Evolutionary conservation across 2,888 invertebrate genomes (phyloP).

Genomic region (Griposia aprilina): DNA sequence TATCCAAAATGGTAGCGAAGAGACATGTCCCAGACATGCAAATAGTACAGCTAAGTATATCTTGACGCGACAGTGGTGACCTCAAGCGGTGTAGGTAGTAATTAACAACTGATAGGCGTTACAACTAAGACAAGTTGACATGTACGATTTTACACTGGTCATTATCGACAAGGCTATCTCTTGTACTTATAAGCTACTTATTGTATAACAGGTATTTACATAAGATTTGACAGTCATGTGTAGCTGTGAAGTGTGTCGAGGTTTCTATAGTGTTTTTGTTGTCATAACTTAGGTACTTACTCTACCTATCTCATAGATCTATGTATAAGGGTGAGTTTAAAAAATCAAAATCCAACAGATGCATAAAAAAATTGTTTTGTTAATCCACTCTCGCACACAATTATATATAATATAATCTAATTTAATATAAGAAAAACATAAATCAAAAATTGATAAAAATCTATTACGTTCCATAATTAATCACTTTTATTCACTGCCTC

Average conservation of each 20-base stretch:
- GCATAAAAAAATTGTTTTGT: no score
- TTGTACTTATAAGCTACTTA: conserved; percentile 25
- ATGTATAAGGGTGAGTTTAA: neutral
- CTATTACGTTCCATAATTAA: conserved; percentile 35
- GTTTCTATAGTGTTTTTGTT: conserved; percentile 1
- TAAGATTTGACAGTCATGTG: conserved; percentile 63
- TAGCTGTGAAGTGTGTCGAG: conserved; percentile 48
- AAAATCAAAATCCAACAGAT: neutral
- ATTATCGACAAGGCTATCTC: conserved; percentile 70
- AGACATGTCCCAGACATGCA: conserved; percentile 69
- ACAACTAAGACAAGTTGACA: conserved; percentile 72
- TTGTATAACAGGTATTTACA: conserved; percentile 59
- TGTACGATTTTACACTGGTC: conserved; percentile 64
- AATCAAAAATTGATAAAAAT: conserved; percentile 21
- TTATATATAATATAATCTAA: neutral
- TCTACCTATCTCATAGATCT: neutral
- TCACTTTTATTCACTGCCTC: conserved; percentile 31
- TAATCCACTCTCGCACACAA: neutral
- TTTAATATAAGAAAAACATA: conserved; percentile 10
- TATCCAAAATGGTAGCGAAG: conserved; percentile 70
- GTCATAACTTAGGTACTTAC: neutral
- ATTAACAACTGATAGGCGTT: conserved; percentile 83
- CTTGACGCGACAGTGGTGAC: conserved; percentile 74
- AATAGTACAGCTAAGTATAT: conserved; percentile 63
- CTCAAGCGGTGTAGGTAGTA: conserved; percentile 78